phyloP scores from a whole-genome alignment of 64 coral and sea anemone genomes.

The Acropora yongei region DNA sequence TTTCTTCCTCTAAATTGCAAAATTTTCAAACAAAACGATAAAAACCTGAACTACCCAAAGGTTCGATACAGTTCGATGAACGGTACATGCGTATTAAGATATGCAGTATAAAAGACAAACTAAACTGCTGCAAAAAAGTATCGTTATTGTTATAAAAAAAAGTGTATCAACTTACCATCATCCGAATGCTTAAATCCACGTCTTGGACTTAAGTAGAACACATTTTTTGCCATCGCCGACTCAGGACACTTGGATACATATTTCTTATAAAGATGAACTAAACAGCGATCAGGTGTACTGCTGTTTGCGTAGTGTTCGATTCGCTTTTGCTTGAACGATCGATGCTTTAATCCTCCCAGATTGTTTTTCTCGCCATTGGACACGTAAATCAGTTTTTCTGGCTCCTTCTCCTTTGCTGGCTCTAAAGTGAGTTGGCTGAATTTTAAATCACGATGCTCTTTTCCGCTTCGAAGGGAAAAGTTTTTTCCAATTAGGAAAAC shows the following conservation, averaged over 20 bases:
- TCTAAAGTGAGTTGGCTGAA: constrained; percentile 43
- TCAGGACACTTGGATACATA: constrained; percentile 52
- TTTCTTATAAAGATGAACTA: constrained; percentile 43
- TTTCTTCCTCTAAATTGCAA: too few species aligned
- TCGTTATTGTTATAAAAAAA: not conserved
- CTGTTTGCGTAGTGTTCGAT: constrained; percentile 40
- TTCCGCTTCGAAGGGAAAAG: constrained; percentile 51
- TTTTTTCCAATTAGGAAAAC: constrained; percentile 58
- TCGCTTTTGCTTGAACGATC: constrained; percentile 22
- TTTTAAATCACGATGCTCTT: constrained; percentile 40
- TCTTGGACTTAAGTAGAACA: constrained; percentile 33
- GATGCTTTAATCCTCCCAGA: constrained; percentile 41
- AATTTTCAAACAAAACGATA: too few species aligned
- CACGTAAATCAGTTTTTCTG: constrained; percentile 25
- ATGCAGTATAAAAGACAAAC: too few species aligned
- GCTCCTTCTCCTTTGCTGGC: constrained; percentile 26
- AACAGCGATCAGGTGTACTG: constrained; percentile 25
- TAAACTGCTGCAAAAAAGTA: too few species aligned
- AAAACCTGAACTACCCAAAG: too few species aligned
- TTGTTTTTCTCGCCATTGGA: constrained; percentile 47
- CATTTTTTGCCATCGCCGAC: not conserved
- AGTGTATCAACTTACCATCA: constrained; percentile 33
- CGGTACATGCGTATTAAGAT: too few species aligned
- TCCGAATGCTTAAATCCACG: constrained; percentile 22
- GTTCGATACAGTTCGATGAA: too few species aligned